phyloP scores from a whole-genome alignment of 92 coral and sea anemone genomes.

The Paragorgia papillata region DNA sequence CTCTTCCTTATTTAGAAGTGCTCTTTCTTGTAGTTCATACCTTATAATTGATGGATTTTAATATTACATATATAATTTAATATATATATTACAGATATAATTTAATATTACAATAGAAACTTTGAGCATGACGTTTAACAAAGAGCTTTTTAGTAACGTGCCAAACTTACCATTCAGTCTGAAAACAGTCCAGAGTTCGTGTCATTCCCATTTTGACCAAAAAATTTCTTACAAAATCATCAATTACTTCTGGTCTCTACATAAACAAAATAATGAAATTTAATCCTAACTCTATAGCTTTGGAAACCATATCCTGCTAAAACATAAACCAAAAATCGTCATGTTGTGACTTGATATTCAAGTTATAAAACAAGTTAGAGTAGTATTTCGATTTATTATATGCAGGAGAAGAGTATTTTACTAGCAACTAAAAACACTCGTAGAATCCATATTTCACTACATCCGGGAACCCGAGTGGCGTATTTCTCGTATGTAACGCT shows the following conservation, averaged over 20 bases:
- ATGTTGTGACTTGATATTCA: too few species aligned
- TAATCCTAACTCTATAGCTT: too few species aligned
- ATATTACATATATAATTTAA: not conserved
- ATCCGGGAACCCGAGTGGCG: too few species aligned
- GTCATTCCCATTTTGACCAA: slow-evolving; percentile 99
- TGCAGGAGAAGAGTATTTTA: too few species aligned
- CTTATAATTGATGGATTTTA: slow-evolving; percentile 20
- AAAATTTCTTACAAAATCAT: slow-evolving; percentile 96
- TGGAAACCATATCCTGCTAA: too few species aligned
- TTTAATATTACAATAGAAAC: not conserved
- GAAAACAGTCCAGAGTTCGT: slow-evolving; percentile 94
- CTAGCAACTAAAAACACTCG: too few species aligned
- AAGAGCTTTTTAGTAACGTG: not conserved
- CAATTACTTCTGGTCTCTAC: slow-evolving; percentile 97
- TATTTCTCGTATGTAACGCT: too few species aligned
- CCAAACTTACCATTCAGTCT: slow-evolving; percentile 78
- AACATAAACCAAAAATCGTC: too few species aligned
- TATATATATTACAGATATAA: too few species aligned
- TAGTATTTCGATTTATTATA: too few species aligned
- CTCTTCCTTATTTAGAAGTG: slow-evolving; percentile 77
- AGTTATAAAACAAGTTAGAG: too few species aligned
- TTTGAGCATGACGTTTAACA: not conserved
- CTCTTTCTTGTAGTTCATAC: slow-evolving; percentile 79
- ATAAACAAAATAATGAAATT: not conserved
- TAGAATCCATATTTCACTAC: too few species aligned